Conservation (phyloP, 2,797 vertebrate genomes). For the Morus bassanus region DNA sequence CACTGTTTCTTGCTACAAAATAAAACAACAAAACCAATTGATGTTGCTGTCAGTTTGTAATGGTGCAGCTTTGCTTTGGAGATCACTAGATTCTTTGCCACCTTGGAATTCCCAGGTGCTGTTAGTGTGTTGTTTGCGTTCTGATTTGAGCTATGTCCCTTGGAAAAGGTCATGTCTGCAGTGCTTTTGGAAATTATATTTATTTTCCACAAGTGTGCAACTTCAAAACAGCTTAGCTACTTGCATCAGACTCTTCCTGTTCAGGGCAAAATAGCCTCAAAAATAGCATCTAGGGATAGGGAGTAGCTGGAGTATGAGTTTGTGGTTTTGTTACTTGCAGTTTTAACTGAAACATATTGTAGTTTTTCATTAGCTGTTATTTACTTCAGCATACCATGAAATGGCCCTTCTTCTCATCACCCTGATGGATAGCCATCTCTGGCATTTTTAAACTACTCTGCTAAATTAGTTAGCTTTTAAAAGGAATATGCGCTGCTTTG, state of each 20-base stretch:
- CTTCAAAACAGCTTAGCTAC: background rate
- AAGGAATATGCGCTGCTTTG: background rate
- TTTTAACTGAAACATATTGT: background rate
- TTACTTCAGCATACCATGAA: background rate
- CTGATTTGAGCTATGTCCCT: background rate
- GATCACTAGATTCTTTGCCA: background rate
- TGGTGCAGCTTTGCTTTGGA: background rate
- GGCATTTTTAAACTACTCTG: background rate
- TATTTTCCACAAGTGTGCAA: slow-evolving; percentile 11
- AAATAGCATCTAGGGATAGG: background rate
- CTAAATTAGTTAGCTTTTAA: background rate
- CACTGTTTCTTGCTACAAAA: background rate
- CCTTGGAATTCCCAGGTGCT: background rate
- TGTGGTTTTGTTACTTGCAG: background rate
- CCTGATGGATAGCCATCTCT: background rate
- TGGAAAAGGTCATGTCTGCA: slow-evolving; percentile 25
- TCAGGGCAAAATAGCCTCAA: background rate
- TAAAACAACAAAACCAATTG: background rate
- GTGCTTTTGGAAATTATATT: slow-evolving; percentile 26
- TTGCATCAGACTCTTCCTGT: background rate
- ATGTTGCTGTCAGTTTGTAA: background rate
- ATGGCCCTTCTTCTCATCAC: background rate
- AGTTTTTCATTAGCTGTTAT: background rate
- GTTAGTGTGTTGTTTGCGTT: background rate
- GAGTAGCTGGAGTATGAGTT: background rate